Evolutionary conservation across 2,113 vertebrate species (phyloP), one percentile per base, ranked within the genome.

Genomic region (Callospermophilus lateralis): DNA sequence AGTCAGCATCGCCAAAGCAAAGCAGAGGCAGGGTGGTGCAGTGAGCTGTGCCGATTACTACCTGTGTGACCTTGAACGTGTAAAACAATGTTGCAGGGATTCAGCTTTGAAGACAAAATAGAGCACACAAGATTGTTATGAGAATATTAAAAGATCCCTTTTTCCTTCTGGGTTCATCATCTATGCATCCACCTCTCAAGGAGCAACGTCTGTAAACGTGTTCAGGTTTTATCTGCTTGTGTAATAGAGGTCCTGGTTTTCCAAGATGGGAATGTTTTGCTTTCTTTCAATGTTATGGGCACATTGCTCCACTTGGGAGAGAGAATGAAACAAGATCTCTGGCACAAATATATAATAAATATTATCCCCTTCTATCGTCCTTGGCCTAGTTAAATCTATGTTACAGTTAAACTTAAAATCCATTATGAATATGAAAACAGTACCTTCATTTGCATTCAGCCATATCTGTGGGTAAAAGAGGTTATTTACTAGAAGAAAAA

Each of bases 401-500:
- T 61, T 96, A 94, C 2, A 53, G 55, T 91, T 94, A 96, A 96
- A 94, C 53, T 58, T 95, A 92, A 94, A 96, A 95, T 95, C 97
- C 96, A 83, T 90, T 97, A 73, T 93, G 95, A 77, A 74, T 97
- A 55, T 8, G 73, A 96, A 98, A 98, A 92, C 26, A 93, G 11
- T 37, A 4, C 91, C 97, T 98, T 95, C 83, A 95, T 98, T 98
- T 96, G 53, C 96, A 97, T 97, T 96, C 87, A 34, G 95, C 79
- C 84, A 80, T 89, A 89, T 97, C 0, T 67, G 8, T 89, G 94
- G 90, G 97, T 88, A 24, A 96, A 81, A 58, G 77, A 96, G 42
- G 74, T 79, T 97, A 97, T 86, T 97, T 98, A 96, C 32, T 91
- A 97, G 79, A 89, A 96, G 97, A 97, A 96, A 98, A 97, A 84